These are phyloP conservation scores for Falcunculus frontatus DNA, from an alignment of 2,113 vertebrate species.

Conservation along the genomic window DNA sequence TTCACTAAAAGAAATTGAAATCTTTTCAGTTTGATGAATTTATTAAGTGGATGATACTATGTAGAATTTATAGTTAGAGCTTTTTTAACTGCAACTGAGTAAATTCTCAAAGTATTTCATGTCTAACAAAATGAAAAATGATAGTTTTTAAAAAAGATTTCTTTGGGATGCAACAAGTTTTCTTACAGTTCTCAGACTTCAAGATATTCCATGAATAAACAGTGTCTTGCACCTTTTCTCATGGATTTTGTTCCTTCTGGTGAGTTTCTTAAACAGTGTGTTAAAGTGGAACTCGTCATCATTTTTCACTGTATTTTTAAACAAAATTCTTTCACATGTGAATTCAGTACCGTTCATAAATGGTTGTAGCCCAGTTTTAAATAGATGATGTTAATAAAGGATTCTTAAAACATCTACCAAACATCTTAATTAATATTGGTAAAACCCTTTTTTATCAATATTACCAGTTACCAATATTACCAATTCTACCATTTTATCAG, in stretches of 20 bases:
- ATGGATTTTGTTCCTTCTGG: conserved; percentile 11
- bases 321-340: not conserved
- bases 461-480: not conserved
- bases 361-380: not conserved
- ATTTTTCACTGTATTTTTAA: conserved; percentile 7
- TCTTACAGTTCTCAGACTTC: conserved; percentile 4
- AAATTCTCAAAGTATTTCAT: not conserved
- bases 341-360: conserved; percentile 1
- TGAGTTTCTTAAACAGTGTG: conserved; percentile 23
- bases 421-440: not conserved
- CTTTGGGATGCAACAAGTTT: not conserved
- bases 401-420: not conserved
- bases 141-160: conserved; percentile 1
- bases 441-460: not conserved
- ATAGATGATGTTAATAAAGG: conserved; percentile 1
- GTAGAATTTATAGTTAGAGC: not conserved
- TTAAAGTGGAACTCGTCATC: not conserved
- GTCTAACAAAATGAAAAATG: not conserved
- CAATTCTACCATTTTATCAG: not conserved
- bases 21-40: not conserved
- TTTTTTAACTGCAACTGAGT: not conserved
- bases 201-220: conserved; percentile 17
- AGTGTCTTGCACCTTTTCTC: conserved; percentile 25
- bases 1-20: not conserved
- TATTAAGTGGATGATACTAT: not conserved